These are phyloP conservation scores for Thalassarche chlororhynchos DNA, from an alignment of 2,113 vertebrate genomes.

Conservation along the genomic window DNA sequence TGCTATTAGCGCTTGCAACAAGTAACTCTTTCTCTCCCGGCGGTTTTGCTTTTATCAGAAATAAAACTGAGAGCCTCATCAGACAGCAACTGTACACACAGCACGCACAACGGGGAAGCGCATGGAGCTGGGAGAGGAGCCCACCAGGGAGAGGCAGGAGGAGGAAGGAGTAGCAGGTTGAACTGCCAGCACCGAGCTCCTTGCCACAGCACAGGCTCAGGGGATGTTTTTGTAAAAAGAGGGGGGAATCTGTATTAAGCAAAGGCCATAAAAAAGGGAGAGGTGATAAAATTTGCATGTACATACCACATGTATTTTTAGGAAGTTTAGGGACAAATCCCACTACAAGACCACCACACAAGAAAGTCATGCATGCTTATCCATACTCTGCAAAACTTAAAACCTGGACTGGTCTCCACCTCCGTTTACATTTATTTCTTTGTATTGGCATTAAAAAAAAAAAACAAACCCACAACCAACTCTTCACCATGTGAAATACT, in stretches of 20 bases:
- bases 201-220: rapidly evolving
- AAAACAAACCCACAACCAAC: neutral
- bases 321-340: neutral
- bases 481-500: neutral
- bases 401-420: too few species aligned
- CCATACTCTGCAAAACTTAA: neutral
- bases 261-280: neutral
- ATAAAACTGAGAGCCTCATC: neutral
- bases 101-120: neutral
- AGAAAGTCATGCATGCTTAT: neutral
- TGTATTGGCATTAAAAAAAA: neutral
- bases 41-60: neutral
- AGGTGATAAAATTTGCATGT: neutral
- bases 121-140: neutral
- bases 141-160: neutral
- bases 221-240: neutral
- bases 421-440: neutral
- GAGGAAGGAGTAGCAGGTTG: neutral
- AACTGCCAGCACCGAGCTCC: neutral
- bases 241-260: neutral
- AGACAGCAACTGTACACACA: neutral
- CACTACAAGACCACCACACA: neutral
- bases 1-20: neutral
- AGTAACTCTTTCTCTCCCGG: neutral
- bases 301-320: neutral